Evolutionary conservation across 2,797 vertebrate genomes (phyloP), one percentile per base, ranked within the genome.

Genomic region (Cygnus olor): DNA sequence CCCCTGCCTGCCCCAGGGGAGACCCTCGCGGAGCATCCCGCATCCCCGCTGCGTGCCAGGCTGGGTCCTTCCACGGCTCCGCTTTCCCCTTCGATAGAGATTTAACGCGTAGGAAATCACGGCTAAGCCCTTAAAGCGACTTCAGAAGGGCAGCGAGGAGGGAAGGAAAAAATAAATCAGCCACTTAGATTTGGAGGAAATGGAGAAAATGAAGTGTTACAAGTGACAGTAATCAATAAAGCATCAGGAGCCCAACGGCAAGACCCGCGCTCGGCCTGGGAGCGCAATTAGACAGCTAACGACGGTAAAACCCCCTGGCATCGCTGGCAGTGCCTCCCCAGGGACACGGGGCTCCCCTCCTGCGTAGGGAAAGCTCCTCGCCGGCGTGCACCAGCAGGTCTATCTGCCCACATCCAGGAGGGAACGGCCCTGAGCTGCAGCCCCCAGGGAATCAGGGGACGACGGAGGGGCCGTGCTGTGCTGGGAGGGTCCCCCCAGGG

Each of bases 181-280:
- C 56, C 69, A 30, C 90, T 65, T 28, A 42, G 89, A 72, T 4
- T 45, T 54, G 65, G 73, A 96, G 73, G 88, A 96, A 94, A 91
- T 17, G 27, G 51, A 85, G 84, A 82, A 96, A 97, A 94, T 84
- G 83, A 95, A 90, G 95, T 73, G 45, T 80, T 91, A 36, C 84
- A 81, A 66, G 88, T 21, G 84, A 68, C 47, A 56, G 44, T 42
- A 91, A 97, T 95, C 95, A 93, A 96, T 95, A 97, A 96, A 97
- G 94, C 95, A 93, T 92, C 91, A 57, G 93, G 94, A 93, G 91
- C 73, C 92, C 83, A 64, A 72, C 71, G 53, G 51, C 2, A 3
- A 92, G 84, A 68, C 77, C 38, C 58, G 61, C 8, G 6, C 90
- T 88, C 93, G 45, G 95, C 87, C 90, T 71, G 70, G 84, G 94